Conservation (phyloP, 2,113 vertebrate genomes). For the Aspidoscelis tigris region DNA sequence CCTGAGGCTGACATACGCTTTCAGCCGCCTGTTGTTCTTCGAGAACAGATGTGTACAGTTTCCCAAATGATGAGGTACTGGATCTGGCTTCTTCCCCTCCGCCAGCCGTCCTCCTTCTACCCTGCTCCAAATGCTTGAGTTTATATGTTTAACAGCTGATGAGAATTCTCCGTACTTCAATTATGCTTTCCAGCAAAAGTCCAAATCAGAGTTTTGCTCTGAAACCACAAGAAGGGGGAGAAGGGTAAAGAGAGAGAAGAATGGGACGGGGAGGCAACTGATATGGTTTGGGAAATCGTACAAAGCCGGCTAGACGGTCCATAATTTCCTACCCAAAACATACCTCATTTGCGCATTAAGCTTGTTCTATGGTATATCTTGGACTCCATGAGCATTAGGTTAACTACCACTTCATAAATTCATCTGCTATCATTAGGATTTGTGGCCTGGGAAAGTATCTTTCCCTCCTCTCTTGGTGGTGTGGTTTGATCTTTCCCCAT, state of each 20-base stretch:
- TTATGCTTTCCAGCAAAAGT: constrained; percentile 52
- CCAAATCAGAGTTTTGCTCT: constrained; percentile 50
- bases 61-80: constrained; percentile 66
- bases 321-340: constrained; percentile 57
- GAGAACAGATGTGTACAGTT: constrained; percentile 71
- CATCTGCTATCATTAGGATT: constrained; percentile 50
- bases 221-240: constrained; percentile 41
- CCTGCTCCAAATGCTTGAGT: constrained; percentile 55
- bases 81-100: constrained; percentile 62
- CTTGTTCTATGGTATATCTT: constrained; percentile 46
- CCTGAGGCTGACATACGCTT: constrained; percentile 50
- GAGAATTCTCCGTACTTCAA: constrained; percentile 52
- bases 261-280: background rate
- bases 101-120: constrained; percentile 67
- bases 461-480: constrained; percentile 18
- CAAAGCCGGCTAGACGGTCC: constrained; percentile 35
- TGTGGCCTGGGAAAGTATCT: constrained; percentile 62
- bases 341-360: constrained; percentile 38
- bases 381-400: constrained; percentile 27
- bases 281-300: constrained; percentile 45
- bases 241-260: background rate
- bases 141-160: constrained; percentile 74
- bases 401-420: constrained; percentile 70
- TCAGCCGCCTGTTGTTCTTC: constrained; percentile 52
- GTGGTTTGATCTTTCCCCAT: background rate